Evolutionary conservation across 2,888 invertebrate species (phyloP), one percentile per base, ranked within the genome.

Genomic region (Tryphoninae sp.): DNA sequence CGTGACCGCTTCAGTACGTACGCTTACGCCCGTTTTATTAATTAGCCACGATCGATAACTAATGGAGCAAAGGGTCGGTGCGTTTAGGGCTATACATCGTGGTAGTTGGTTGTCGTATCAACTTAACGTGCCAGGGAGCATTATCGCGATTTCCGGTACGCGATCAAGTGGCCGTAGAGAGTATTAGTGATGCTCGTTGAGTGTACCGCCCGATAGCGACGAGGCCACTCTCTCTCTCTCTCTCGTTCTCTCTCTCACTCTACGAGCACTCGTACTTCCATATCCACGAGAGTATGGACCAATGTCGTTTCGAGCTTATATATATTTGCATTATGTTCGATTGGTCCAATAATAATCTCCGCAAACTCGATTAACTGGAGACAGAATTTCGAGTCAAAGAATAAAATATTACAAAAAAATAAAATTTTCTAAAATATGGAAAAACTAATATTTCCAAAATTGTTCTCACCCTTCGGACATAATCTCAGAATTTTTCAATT

Each of bases 1-100:
- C 58, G 58, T 67, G 26, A 58, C 49, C 19, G 58, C 75, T 45
- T 67, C 33, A 26, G 59, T 76, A 61, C 61, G 53, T 62, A 61
- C 51, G 51, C 26, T 82, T 42, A 40, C 40, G 45, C 71, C 51
- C 22, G 40, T 73, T 79, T 79, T 76, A 82, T 82, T 76, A 76
- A 79, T 79, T 68, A 75, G 74, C 62, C 53, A n/a, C 62, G 72
- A 79, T 79, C 82, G 79, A 82, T 82, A 72, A 77, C 33, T 62
- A 69, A 62, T 79, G 55, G 67, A 68, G 79, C 72, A 67, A 76
- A 26, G 40, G 77, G 53, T 69, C 49, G 33, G 69, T 53, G 69
- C 55, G 55, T 19, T 4, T 19, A 19, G 4, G 19, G 16, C 19
- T 49, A 61, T 68, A 33, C 16, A 16, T 33, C 55, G 40, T 55